Evolutionary conservation across 2,888 invertebrate genomes (phyloP).

Genomic region (Cheiracanthium punctorium): DNA sequence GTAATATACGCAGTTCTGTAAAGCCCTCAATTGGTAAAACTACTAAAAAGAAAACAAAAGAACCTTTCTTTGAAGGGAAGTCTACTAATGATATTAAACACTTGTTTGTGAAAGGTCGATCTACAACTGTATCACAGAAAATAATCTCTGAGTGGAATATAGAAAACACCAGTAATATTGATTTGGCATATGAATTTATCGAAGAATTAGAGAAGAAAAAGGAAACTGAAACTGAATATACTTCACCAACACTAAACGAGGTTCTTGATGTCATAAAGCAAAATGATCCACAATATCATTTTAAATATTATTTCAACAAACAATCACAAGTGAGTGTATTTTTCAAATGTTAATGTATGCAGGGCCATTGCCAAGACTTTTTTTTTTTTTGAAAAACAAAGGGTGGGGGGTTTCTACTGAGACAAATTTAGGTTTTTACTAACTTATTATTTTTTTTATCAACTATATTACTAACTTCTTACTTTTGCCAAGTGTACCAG

Average conservation of each 20-base stretch:
- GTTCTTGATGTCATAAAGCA: neutral
- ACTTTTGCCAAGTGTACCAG: no score
- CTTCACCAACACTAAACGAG: neutral
- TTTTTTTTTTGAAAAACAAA: no score
- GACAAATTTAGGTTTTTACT: no score
- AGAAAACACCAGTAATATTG: neutral
- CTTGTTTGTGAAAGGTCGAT: neutral
- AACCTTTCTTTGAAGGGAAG: neutral
- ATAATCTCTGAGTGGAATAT: neutral
- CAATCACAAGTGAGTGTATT: neutral
- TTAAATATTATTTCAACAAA: slow-evolving; percentile 1
- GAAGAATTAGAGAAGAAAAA: neutral
- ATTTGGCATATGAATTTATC: neutral
- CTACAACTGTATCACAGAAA: neutral
- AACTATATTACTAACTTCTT: no score
- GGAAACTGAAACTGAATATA: neutral
- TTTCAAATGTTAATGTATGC: no score
- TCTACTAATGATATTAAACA: neutral
- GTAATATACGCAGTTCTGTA: neutral
- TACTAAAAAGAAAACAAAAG: neutral
- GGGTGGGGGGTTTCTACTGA: no score
- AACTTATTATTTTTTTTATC: no score
- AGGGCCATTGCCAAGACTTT: no score
- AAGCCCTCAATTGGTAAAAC: neutral
- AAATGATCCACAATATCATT: slow-evolving; percentile 2